Conservation (phyloP, 2,888 invertebrate species). For the Scaptomyza caliginosa region DNA sequence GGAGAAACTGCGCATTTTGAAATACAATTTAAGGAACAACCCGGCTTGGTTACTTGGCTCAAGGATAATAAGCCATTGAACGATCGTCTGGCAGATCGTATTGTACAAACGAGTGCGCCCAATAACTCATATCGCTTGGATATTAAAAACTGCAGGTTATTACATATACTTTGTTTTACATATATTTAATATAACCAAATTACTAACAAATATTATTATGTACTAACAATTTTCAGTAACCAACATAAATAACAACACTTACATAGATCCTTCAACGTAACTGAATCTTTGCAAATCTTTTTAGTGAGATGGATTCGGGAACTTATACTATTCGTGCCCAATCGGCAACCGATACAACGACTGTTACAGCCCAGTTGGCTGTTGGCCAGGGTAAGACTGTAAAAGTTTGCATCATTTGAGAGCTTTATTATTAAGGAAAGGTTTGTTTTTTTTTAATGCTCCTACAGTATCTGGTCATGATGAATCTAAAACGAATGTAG, state of each 20-base stretch:
- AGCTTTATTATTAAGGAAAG: too few relatives aligned
- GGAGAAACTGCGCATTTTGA: slow-evolving; percentile 93
- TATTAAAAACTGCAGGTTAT: slow-evolving; percentile 88
- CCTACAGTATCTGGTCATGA: slow-evolving; percentile 86
- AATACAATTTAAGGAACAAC: slow-evolving; percentile 88
- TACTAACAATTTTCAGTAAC: slow-evolving; percentile 2
- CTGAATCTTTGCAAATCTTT: slow-evolving; percentile 16
- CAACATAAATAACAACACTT: neutral
- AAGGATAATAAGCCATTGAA: slow-evolving; percentile 94
- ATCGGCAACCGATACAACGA: slow-evolving; percentile 91
- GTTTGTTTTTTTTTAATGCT: neutral
- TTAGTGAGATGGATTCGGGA: slow-evolving; percentile 91
- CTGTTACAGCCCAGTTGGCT: slow-evolving; percentile 94
- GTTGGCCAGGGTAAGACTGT: slow-evolving; percentile 89
- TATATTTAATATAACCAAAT: neutral
- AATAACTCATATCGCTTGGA: slow-evolving; percentile 89
- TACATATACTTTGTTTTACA: neutral
- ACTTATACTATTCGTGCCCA: slow-evolving; percentile 95
- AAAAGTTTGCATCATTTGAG: too few relatives aligned
- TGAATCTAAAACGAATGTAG: slow-evolving; percentile 89
- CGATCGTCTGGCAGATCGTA: slow-evolving; percentile 90
- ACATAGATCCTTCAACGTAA: slow-evolving; percentile 1
- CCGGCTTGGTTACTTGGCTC: slow-evolving; percentile 91
- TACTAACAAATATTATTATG: neutral
- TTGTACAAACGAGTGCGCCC: slow-evolving; percentile 86